These are phyloP conservation scores for Phortica magna DNA, from an alignment of 2,888 invertebrate species.

Conservation along the genomic window DNA sequence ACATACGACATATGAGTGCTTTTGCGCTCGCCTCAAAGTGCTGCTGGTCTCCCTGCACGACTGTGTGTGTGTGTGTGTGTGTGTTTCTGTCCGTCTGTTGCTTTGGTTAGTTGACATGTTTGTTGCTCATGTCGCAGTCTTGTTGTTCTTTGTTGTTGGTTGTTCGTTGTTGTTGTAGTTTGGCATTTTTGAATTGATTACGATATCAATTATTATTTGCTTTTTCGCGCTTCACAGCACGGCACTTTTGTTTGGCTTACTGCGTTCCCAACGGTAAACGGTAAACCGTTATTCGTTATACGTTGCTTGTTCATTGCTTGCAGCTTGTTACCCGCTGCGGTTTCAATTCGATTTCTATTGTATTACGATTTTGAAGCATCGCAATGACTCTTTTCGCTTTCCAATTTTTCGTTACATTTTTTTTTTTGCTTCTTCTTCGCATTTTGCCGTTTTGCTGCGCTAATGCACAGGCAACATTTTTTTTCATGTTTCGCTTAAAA, in stretches of 20 bases:
- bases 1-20: slow-evolving; percentile 27
- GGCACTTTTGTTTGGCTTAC: slow-evolving; percentile 1
- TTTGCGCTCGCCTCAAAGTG: not conserved
- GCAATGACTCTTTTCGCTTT: not conserved
- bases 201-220: slow-evolving; percentile 75
- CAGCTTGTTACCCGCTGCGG: not conserved
- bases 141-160: slow-evolving; percentile 38
- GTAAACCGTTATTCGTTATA: not conserved
- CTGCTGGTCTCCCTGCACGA: not conserved
- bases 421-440: not conserved
- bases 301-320: slow-evolving; percentile 24
- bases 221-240: slow-evolving; percentile 35
- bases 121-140: slow-evolving; percentile 56
- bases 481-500: slow-evolving; percentile 61
- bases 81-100: slow-evolving; percentile 50
- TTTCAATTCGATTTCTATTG: not conserved
- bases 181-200: slow-evolving; percentile 74
- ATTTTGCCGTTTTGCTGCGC: slow-evolving; percentile 11
- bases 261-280: not conserved
- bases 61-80: slow-evolving; percentile 36
- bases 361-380: not conserved
- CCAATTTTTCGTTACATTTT: not conserved
- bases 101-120: slow-evolving; percentile 62
- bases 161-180: slow-evolving; percentile 46
- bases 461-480: not conserved